Conservation (phyloP, 2,797 vertebrate species). For the Scleropages formosus region DNA sequence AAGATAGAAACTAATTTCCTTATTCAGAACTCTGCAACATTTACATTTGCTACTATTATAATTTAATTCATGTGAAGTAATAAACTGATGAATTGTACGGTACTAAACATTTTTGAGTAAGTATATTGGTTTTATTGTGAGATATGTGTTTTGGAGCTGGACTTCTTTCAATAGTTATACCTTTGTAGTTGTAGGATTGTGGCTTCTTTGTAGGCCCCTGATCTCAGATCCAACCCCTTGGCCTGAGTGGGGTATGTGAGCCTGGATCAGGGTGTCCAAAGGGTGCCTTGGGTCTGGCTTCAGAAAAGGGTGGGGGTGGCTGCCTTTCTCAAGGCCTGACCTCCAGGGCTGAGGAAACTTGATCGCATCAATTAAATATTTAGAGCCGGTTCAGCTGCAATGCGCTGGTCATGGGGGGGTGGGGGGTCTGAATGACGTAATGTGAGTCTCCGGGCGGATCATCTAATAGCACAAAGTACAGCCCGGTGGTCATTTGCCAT, state of each 20-base stretch:
- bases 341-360: conserved; percentile 68
- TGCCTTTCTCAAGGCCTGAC: conserved; percentile 58
- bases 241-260: background rate
- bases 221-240: background rate
- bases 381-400: conserved; percentile 74
- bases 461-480: conserved; percentile 53
- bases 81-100: no score
- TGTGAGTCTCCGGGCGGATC: conserved; percentile 45
- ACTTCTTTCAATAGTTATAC: no score
- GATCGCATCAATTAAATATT: conserved; percentile 79
- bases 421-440: conserved; percentile 68
- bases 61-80: no score
- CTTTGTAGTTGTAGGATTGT: no score
- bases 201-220: background rate
- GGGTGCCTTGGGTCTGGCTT: background rate
- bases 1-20: no score
- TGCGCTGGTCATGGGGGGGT: conserved; percentile 67
- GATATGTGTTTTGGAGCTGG: no score
- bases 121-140: background rate
- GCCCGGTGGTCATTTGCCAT: conserved; percentile 57
- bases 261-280: background rate
- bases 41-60: no score
- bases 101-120: no score
- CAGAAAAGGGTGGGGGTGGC: conserved; percentile 23
- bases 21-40: no score